These are phyloP conservation scores for Apoderus coryli DNA, from an alignment of 2,888 invertebrate genomes.

Conservation along the genomic window DNA sequence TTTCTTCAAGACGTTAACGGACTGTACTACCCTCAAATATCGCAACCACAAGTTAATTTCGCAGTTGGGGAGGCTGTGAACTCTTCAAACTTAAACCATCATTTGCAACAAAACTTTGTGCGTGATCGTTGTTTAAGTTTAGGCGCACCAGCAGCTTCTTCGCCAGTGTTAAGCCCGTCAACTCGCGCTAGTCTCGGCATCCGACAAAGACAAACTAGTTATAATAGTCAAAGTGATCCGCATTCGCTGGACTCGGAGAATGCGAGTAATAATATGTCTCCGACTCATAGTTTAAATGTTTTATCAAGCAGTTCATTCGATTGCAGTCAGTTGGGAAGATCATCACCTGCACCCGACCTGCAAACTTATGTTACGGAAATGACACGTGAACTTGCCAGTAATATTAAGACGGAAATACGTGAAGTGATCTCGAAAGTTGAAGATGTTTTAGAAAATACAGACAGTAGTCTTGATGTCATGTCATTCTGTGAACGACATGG, in stretches of 20 bases:
- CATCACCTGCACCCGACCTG: constrained; percentile 45
- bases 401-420: constrained; percentile 68
- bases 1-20: constrained; percentile 29
- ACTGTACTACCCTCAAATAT: constrained; percentile 28
- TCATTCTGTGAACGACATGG: constrained; percentile 28
- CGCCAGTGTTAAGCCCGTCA: constrained; percentile 44
- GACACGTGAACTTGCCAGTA: constrained; percentile 63
- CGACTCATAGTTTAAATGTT: constrained; percentile 36
- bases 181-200: constrained; percentile 49
- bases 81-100: constrained; percentile 25
- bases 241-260: constrained; percentile 55
- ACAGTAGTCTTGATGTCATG: constrained; percentile 27
- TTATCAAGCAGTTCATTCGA: constrained; percentile 37
- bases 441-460: constrained; percentile 59
- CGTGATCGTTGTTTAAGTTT: constrained; percentile 45
- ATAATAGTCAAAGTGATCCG: constrained; percentile 58
- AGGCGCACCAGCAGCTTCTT: constrained; percentile 32
- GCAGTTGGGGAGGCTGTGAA: constrained; percentile 50
- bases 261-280: constrained; percentile 32
- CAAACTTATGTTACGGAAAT: constrained; percentile 65
- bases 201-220: constrained; percentile 42
- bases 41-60: constrained; percentile 40
- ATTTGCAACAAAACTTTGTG: constrained; percentile 21
- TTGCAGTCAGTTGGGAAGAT: constrained; percentile 38
- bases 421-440: constrained; percentile 69